Evolutionary conservation across 1,140 invertebrate species (phyloP), one percentile per base, ranked within the genome.

Genomic region (Camponotus vicinus): DNA sequence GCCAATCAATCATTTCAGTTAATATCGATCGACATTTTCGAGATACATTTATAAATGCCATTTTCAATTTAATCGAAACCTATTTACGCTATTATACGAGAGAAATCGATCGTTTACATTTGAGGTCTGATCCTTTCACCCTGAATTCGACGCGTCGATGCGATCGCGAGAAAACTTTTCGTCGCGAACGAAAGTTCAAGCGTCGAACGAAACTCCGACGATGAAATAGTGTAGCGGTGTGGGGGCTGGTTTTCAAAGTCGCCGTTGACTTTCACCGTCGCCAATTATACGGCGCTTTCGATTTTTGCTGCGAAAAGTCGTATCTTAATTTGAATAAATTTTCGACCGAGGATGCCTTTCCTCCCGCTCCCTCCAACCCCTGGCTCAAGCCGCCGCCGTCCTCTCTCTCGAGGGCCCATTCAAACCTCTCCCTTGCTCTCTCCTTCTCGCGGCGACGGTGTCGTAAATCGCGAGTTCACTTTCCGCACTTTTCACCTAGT

Each of bases 401-500:
- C 27, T 27, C 27, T 27, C 15, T 18, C 13, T 52, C 49, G 18
- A 52, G 27, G 49, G 67, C 69, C 27, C 40, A 61, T 83, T 83
- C 79, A 75, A 18, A 32, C 59, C 70, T 67, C 45, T 55, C 66
- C 55, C 42, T 32, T 80, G 63, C 86, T 88, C 86, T 86, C 90
- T 57, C 76, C 61, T 34, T 79, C 59, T 64, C 64, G 75, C 79
- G 55, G 32, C 69, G 55, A 86, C 86, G 90, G 49, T 75, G 89
- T 86, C 90, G 92, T 93, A 94, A 94, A 94, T 93, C 91, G 91
- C 86, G 87, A 93, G 93, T 94, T 95, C 93, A 93, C 94, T 94
- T 95, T 93, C 93, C 88, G 92, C 91, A 94, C 94, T 95, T 95
- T 95, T 95, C 94, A 95, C 94, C 95, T 89, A 95, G 92, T 95